Evolutionary conservation across 2,113 vertebrate species (phyloP).

Genomic region (Dasyurus viverrinus): DNA sequence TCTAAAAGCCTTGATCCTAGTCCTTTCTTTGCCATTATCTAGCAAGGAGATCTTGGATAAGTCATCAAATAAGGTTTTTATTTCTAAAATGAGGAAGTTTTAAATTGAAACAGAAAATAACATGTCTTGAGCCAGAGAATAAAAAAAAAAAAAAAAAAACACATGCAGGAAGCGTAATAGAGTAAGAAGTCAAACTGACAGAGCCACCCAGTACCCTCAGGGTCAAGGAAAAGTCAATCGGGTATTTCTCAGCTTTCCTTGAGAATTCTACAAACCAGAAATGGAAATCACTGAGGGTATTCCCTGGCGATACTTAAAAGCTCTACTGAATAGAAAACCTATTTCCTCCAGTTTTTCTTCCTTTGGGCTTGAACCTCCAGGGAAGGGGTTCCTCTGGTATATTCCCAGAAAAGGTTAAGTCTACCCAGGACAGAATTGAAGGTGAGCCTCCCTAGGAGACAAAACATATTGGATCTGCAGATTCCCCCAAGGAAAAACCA

Average conservation of each 20-base stretch:
- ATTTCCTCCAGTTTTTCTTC: background rate
- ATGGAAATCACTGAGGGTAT: background rate
- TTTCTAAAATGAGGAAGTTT: background rate
- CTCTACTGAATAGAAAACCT: background rate
- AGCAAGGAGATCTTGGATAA: background rate
- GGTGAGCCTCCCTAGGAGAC: background rate
- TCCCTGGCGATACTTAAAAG: background rate
- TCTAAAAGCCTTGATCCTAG: background rate
- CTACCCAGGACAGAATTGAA: background rate
- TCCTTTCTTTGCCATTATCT: background rate
- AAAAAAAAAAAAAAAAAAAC: background rate
- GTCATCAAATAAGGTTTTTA: background rate
- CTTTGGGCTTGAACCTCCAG: background rate
- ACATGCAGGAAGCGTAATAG: background rate
- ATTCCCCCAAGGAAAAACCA: background rate
- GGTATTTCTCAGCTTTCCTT: background rate
- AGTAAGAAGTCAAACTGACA: background rate
- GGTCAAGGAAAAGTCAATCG: background rate
- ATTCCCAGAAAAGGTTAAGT: background rate
- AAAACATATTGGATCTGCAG: background rate
- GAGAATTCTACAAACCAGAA: background rate
- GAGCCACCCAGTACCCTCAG: background rate
- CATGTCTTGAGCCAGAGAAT: background rate
- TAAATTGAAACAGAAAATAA: background rate
- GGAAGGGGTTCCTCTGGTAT: background rate